Evolutionary conservation across 2,888 invertebrate species (phyloP), one percentile per base, ranked within the genome.

Genomic region (Coelopa pilipes): DNA sequence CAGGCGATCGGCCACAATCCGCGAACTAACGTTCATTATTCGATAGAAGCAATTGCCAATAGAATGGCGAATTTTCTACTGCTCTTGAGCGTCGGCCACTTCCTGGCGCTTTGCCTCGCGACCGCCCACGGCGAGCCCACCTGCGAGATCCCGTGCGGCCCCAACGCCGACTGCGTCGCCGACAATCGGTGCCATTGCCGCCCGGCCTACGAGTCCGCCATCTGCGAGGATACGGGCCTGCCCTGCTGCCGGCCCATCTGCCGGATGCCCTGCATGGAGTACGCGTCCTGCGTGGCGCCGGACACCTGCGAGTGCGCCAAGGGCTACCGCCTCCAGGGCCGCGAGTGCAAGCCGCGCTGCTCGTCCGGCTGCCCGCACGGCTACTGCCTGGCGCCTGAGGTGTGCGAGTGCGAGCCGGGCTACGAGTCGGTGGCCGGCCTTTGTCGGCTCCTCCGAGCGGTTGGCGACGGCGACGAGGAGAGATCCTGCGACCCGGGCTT

Each of bases 341-440:
- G 82, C 4, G 82, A 80, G 24, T 86, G 85, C 63, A 82, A 83
- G 0, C 87, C 85, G 1, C 73, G 81, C 34, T 86, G 86, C 59
- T 66, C 66, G 11, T 53, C 50, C 7, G 74, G 78, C 34, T 86
- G 86, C 68, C 79, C 80, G 11, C 76, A 84, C 69, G 81, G 85
- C 73, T 78, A 76, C 10, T 86, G 86, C 68, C 63, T 76, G 15
- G 80, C 79, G 10, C 86, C 87, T 0, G 80, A 85, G 19, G 81
- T 80, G 34, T 87, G 86, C 57, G 80, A 76, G 9, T 86, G 86
- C 76, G 77, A 78, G 70, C 78, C 77, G 1, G 87, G 87, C 62
- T 87, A 85, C 71, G 83, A 82, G 76, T 76, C 81, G 72, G 82
- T 82, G 15, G 79, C 80, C 67, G 73, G 82, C 4, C 81, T 79